Evolutionary conservation across 1,140 invertebrate species (phyloP), one percentile per base, ranked within the genome.

Genomic region (Leptinotarsa defecta): DNA sequence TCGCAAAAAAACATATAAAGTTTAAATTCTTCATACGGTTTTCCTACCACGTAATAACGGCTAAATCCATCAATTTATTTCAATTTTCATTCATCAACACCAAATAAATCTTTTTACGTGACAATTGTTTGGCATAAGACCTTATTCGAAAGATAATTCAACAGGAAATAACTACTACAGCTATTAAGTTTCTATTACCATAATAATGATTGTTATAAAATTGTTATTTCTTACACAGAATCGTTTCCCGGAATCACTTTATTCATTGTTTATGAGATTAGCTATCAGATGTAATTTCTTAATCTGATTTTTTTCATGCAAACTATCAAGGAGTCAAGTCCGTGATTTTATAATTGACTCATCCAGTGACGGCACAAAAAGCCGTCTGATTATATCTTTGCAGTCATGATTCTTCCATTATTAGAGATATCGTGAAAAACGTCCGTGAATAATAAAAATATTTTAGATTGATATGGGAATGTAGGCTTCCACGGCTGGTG

Each of bases 181-280:
- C 52, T 57, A 57, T 57, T 57, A 57, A 57, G n/a, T 17, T 57
- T 57, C 52, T 57, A 57, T 57, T 57, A 57, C 52, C 52, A 57
- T n/a, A 57, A n/a, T 57, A 57, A 57, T 57, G 52, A 57, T 57
- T 57, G 52, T 57, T 57, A 57, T 57, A 57, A 57, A 57, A 57
- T 57, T 57, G 52, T 57, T 57, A 57, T 57, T 57, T 57, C 52
- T 57, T 57, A 57, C 52, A 57, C 52, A 57, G 52, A 57, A 57
- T 19, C 15, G 52, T 19, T 57, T 57, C 52, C n/a, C 52, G 6
- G 52, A 57, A 57, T 19, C n/a, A 13, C 52, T 13, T 57, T 57
- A 57, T 19, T 57, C 52, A 57, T 57, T 57, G 52, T 57, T 57
- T 57, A 57, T 57, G 52, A 57, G 52, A 17, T 57, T 57, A 57